Evolutionary conservation across 2,888 invertebrate genomes (phyloP).

Genomic region (Heliconius cydno): DNA sequence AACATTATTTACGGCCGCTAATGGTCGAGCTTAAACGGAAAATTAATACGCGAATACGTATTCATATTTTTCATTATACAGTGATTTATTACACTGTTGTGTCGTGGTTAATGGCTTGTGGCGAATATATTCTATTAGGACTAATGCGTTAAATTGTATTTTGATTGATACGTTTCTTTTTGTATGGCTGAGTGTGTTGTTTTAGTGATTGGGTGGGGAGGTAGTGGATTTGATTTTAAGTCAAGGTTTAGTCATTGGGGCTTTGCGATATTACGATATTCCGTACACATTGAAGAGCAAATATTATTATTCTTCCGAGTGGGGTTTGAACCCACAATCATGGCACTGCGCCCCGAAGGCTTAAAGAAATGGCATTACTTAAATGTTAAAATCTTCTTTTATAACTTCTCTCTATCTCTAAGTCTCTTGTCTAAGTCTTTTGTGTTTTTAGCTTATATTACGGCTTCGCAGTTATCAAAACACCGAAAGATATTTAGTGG

Average conservation of each 20-base stretch:
- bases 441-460: too few relatives aligned
- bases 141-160: constrained; percentile 32
- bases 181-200: not conserved
- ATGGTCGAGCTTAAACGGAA: constrained; percentile 34
- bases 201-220: not conserved
- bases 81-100: constrained; percentile 41
- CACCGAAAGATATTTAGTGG: too few relatives aligned
- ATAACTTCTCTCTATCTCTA: too few relatives aligned
- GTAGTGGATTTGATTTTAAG: not conserved
- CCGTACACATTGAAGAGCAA: too few relatives aligned
- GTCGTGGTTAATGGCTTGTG: constrained; percentile 34
- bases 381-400: too few relatives aligned
- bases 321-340: too few relatives aligned
- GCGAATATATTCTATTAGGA: constrained; percentile 32
- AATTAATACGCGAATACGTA: constrained; percentile 40
- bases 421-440: too few relatives aligned
- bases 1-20: constrained; percentile 32
- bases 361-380: too few relatives aligned
- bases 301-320: too few relatives aligned
- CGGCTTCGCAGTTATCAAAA: too few relatives aligned
- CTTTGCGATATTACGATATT: too few relatives aligned
- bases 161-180: constrained; percentile 24
- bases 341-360: too few relatives aligned
- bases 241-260: not conserved
- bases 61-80: constrained; percentile 39